A percentile compares a stretch with the other conserved stretches of the same genome.
These are phyloP conservation scores for Osedax frankpressi DNA, from an alignment of 2,888 invertebrate species.

Conservation along the genomic window DNA sequence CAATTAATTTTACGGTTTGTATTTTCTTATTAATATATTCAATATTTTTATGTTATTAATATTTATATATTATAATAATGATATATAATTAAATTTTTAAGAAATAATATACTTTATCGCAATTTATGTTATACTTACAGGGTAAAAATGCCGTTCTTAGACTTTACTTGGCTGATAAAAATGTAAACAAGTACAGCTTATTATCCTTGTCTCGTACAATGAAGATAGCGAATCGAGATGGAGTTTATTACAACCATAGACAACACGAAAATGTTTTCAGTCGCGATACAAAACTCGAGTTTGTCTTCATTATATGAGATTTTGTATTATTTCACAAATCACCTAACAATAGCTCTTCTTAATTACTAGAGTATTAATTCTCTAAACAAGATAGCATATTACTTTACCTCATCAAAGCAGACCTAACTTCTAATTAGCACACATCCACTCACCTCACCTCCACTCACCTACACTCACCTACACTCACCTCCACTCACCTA, in stretches of 20 bases:
- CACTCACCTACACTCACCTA: too few species aligned
- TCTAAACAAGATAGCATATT: too few species aligned
- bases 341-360: too few species aligned
- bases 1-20: slow-evolving; percentile 79
- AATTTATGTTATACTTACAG: slow-evolving; percentile 71
- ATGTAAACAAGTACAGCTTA: slow-evolving; percentile 69
- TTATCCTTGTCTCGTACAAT: slow-evolving; percentile 75
- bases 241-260: not conserved
- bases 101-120: slow-evolving; percentile 75
- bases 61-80: not conserved
- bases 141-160: slow-evolving; percentile 83
- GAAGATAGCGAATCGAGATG: slow-evolving; percentile 64
- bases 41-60: too few species aligned
- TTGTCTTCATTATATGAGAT: too few species aligned
- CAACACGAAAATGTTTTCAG: not conserved
- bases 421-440: too few species aligned
- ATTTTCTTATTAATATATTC: too few species aligned
- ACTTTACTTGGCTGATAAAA: slow-evolving; percentile 78
- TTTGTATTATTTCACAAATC: too few species aligned
- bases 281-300: not conserved
- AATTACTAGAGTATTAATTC: too few species aligned
- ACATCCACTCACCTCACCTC: too few species aligned
- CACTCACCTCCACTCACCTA: too few species aligned
- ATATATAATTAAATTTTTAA: slow-evolving; percentile 60
- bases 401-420: too few species aligned